Percentiles rank a stretch among this genome's conserved stretches.
phyloP scores from a whole-genome alignment of 2,888 invertebrate genomes.

The Drosophila maculinotata region DNA sequence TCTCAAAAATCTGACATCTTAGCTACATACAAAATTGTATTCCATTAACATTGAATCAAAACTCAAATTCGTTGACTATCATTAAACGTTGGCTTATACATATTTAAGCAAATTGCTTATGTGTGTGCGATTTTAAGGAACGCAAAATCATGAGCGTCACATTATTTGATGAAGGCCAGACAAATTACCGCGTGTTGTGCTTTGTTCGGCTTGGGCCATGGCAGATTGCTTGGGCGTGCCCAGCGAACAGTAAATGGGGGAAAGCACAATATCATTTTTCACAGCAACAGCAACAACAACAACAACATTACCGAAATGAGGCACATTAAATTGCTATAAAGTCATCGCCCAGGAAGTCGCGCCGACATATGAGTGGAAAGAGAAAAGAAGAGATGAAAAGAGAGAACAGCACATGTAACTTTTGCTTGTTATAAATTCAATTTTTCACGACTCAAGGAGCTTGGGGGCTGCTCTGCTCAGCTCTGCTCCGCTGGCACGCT shows the following conservation, averaged over 20 bases:
- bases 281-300: slow-evolving; percentile 31
- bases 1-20: not conserved
- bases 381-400: not conserved
- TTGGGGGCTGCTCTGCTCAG: not conserved
- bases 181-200: slow-evolving; percentile 56
- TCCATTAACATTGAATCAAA: slow-evolving; percentile 2
- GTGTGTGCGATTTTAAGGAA: slow-evolving; percentile 12
- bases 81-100: slow-evolving; percentile 9
- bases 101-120: slow-evolving; percentile 36
- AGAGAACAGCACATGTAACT: slow-evolving; percentile 53
- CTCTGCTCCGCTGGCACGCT: slow-evolving; percentile 2
- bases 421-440: slow-evolving; percentile 75
- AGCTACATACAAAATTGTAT: not conserved
- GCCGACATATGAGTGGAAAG: slow-evolving; percentile 37
- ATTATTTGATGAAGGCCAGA: slow-evolving; percentile 58
- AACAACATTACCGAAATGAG: slow-evolving; percentile 24
- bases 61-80: slow-evolving; percentile 2
- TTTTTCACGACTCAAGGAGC: slow-evolving; percentile 57
- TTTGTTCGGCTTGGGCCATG: slow-evolving; percentile 2
- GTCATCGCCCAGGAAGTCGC: slow-evolving; percentile 57
- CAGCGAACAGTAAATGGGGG: slow-evolving; percentile 17
- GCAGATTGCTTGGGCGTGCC: slow-evolving; percentile 40
- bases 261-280: slow-evolving; percentile 69
- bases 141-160: slow-evolving; percentile 22
- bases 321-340: slow-evolving; percentile 79